A percentile compares a stretch with the other conserved stretches of the same genome.
Conservation (phyloP, 92 coral and sea anemone genomes). For the Parazoanthus darwini region DNA sequence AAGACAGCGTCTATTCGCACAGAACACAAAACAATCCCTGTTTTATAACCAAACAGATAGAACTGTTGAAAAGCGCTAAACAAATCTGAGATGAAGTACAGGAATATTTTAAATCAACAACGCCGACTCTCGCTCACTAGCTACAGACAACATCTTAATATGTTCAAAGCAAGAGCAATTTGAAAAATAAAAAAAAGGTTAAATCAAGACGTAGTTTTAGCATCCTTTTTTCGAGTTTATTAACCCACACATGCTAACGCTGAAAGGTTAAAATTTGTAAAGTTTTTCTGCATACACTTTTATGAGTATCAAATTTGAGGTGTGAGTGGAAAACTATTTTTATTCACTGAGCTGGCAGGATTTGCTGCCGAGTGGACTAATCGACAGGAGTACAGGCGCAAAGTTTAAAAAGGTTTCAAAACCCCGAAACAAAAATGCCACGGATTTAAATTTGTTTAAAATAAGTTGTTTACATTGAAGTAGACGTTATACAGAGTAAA, state of each 20-base stretch:
- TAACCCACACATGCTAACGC: background rate
- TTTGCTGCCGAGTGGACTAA: background rate
- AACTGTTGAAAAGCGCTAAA: background rate
- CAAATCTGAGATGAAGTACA: background rate
- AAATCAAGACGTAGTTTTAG: background rate
- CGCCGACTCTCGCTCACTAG: background rate
- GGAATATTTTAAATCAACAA: background rate
- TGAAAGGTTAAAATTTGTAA: background rate
- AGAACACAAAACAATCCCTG: background rate
- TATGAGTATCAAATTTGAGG: background rate
- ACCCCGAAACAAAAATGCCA: background rate
- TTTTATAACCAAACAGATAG: background rate
- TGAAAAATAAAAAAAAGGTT: too few species aligned
- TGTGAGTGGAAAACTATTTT: background rate
- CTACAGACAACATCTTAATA: background rate
- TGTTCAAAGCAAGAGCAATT: background rate
- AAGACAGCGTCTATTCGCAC: background rate
- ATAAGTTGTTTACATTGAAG: constrained; percentile 9
- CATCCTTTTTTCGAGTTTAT: background rate
- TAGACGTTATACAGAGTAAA: background rate
- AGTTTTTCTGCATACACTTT: too few species aligned
- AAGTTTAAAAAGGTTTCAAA: background rate
- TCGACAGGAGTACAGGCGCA: background rate
- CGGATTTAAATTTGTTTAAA: constrained; percentile 13
- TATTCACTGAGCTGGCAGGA: background rate